Evolutionary conservation across 1,140 invertebrate species (phyloP).

Genomic region (Mamestra configurata): DNA sequence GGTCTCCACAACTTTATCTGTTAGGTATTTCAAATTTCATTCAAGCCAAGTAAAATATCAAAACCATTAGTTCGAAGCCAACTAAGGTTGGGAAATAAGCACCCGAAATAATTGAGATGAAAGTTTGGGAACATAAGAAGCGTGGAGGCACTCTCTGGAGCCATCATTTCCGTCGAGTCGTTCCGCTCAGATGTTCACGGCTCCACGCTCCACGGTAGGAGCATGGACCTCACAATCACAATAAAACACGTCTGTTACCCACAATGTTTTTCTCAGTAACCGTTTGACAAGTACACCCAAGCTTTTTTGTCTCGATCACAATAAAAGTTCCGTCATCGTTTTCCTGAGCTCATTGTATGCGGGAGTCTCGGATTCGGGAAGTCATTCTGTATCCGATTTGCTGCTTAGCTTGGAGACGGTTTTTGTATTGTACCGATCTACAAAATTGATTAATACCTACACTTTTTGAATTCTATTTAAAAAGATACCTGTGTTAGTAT

Average conservation of each 20-base stretch:
- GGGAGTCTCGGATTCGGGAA: not conserved
- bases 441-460: constrained; percentile 10
- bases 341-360: constrained; percentile 21
- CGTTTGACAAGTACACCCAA: constrained; percentile 23
- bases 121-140: constrained; percentile 8
- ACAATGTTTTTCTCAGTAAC: constrained; percentile 38
- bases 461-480: not conserved
- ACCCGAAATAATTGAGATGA: not conserved
- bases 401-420: constrained; percentile 1
- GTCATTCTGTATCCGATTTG: constrained; percentile 7
- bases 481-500: no score
- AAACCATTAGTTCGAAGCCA: not conserved
- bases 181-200: constrained; percentile 27
- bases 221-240: constrained; percentile 28
- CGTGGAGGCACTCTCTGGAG: constrained; percentile 11
- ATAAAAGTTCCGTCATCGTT: constrained; percentile 20
- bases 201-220: constrained; percentile 19
- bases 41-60: no score
- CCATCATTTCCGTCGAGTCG: constrained; percentile 19
- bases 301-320: not conserved
- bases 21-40: no score
- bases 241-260: constrained; percentile 39
- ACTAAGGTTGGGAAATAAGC: not conserved
- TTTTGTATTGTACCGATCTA: constrained; percentile 17
- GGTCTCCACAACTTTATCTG: no score